Percentiles rank a stretch among this genome's conserved stretches.
Conservation (phyloP, 2,797 vertebrate genomes). For the Cynodonichthys magdalenae region DNA sequence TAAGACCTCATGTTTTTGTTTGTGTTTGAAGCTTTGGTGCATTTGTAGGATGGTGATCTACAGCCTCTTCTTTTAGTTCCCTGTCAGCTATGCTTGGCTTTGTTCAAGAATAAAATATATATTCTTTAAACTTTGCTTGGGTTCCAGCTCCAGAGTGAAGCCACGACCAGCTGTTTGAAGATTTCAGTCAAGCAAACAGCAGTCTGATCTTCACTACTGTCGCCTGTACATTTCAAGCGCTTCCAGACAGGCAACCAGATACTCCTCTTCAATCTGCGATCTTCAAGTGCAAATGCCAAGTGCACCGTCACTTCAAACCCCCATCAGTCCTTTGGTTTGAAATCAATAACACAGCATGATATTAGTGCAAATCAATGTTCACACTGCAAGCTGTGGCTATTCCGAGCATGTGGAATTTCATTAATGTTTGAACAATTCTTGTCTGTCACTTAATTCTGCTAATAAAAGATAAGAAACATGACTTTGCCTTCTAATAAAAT, state of each 20-base stretch:
- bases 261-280: constrained; percentile 63
- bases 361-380: constrained; percentile 79
- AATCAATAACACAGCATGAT: constrained; percentile 79
- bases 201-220: constrained; percentile 72
- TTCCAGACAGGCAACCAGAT: constrained; percentile 65
- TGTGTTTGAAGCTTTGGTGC: constrained; percentile 32
- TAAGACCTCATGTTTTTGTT: constrained; percentile 16
- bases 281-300: constrained; percentile 70
- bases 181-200: constrained; percentile 60
- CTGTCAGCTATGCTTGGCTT: constrained; percentile 42
- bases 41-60: constrained; percentile 26
- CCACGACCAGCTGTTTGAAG: constrained; percentile 57
- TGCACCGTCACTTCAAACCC: constrained; percentile 75
- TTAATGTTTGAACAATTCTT: constrained; percentile 67
- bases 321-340: constrained; percentile 77
- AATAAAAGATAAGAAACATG: constrained; percentile 80
- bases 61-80: constrained; percentile 18
- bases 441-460: constrained; percentile 75
- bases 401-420: constrained; percentile 71
- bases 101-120: constrained; percentile 25
- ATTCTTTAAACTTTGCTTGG: constrained; percentile 51
- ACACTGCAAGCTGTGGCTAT: constrained; percentile 63
- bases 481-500: constrained; percentile 77
- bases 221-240: constrained; percentile 65
- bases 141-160: constrained; percentile 58